Percentiles rank a stretch among this genome's conserved stretches.
Evolutionary conservation across 2,797 vertebrate genomes (phyloP).

Genomic region (Poeciliopsis paucimaculata): DNA sequence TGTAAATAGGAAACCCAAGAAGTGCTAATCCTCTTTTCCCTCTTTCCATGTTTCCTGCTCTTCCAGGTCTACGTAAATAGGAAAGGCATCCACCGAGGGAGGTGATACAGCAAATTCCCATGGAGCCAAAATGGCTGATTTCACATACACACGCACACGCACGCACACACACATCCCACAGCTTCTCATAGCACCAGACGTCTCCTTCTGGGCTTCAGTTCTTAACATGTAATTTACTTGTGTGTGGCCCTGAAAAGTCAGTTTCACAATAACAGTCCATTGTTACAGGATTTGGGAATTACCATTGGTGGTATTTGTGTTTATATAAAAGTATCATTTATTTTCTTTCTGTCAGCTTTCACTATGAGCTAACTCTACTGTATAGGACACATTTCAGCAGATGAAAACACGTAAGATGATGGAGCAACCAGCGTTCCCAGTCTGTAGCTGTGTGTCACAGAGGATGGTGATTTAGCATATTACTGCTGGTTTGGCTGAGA

Average conservation of each 20-base stretch:
- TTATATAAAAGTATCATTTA: conserved; percentile 46
- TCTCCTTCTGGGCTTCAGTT: conserved; percentile 52
- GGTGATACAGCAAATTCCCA: conserved; percentile 64
- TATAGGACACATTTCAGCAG: conserved; percentile 50
- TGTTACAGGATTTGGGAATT: conserved; percentile 44
- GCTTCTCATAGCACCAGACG: conserved; percentile 38
- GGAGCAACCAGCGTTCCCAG: conserved; percentile 53
- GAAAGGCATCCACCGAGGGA: conserved; percentile 33
- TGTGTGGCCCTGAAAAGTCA: conserved; percentile 57
- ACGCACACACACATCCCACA: conserved; percentile 16
- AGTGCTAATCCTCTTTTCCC: conserved; percentile 33
- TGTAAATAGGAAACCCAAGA: conserved; percentile 10
- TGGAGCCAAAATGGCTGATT: conserved; percentile 59
- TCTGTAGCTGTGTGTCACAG: conserved; percentile 54
- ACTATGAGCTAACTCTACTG: conserved; percentile 32
- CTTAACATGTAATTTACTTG: conserved; percentile 66
- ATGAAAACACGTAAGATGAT: conserved; percentile 54
- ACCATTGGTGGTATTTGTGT: conserved; percentile 35
- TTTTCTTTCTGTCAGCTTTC: conserved; percentile 46
- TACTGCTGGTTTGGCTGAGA: conserved; percentile 70
- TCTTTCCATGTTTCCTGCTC: conserved; percentile 46
- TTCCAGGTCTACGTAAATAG: conserved; percentile 86
- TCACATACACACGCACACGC: conserved; percentile 47
- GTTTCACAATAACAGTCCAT: conserved; percentile 54
- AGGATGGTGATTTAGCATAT: conserved; percentile 64